A percentile compares a stretch with the other conserved stretches of the same genome.
phyloP scores from a whole-genome alignment of 2,797 vertebrate species.

The Ctenopoma multispine region DNA sequence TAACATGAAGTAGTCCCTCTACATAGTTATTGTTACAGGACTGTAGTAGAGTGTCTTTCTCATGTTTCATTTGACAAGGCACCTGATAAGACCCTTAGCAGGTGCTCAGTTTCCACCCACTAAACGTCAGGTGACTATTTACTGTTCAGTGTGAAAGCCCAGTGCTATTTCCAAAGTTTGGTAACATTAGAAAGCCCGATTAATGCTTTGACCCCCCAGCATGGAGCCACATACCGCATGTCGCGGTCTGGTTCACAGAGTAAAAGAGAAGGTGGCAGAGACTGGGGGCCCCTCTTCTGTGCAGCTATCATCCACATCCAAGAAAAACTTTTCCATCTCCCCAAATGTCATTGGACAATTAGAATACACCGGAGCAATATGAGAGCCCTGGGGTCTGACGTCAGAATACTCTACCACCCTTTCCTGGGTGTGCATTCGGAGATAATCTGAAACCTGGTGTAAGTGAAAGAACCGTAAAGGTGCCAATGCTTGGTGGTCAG shows the following conservation, averaged over 20 bases:
- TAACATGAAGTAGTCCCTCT: conserved; percentile 26
- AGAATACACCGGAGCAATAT: conserved; percentile 53
- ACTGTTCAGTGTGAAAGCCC: conserved; percentile 49
- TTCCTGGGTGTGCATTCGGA: conserved; percentile 34
- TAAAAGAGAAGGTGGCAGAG: conserved; percentile 44
- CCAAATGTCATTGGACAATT: conserved; percentile 76
- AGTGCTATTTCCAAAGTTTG: conserved; percentile 74
- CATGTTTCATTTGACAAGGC: conserved; percentile 64
- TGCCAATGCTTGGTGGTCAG: conserved; percentile 54
- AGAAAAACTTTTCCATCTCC: conserved; percentile 74
- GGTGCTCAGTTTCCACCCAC: conserved; percentile 70
- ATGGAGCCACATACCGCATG: conserved; percentile 65
- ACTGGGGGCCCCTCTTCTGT: conserved; percentile 19
- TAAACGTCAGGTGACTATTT: conserved; percentile 47
- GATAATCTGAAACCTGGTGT: conserved; percentile 16
- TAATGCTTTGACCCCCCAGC: conserved; percentile 60
- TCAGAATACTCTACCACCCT: conserved; percentile 34
- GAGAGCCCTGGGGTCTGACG: conserved; percentile 43
- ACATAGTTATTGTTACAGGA: conserved; percentile 45
- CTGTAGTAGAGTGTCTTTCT: conserved; percentile 36
- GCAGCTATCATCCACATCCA: conserved; percentile 65
- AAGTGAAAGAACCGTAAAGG: conserved; percentile 34
- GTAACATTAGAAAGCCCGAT: conserved; percentile 76
- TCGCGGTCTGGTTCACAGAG: conserved; percentile 57
- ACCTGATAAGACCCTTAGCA: conserved; percentile 58